Conservation (phyloP, 2,113 vertebrate species). For the Xiphophorus hellerii region DNA sequence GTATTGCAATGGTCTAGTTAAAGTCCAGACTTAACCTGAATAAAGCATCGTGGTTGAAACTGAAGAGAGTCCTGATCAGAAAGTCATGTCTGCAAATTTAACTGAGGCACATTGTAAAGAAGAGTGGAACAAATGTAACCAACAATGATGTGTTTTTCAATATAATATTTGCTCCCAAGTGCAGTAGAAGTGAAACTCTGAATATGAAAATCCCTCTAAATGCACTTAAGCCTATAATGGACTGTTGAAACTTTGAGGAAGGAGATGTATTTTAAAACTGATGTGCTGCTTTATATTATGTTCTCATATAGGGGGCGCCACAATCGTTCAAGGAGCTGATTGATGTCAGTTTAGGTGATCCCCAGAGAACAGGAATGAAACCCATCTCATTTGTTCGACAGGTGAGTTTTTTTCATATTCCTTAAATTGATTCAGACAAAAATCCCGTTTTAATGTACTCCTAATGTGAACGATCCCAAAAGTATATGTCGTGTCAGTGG, state of each 20-base stretch:
- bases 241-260: neutral
- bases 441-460: neutral
- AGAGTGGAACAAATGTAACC: no score
- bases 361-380: slow-evolving; percentile 53
- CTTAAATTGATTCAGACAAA: neutral
- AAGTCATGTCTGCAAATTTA: no score
- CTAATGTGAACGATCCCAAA: neutral
- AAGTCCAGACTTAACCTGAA: no score
- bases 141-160: no score
- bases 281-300: neutral
- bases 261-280: neutral
- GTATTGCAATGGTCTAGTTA: no score
- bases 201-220: neutral
- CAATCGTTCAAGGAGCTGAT: slow-evolving; percentile 50
- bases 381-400: slow-evolving; percentile 68
- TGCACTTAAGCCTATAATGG: neutral
- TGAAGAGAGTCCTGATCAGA: no score
- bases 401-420: slow-evolving; percentile 41
- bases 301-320: slow-evolving; percentile 33
- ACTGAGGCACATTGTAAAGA: no score
- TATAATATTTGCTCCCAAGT: no score
- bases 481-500: neutral
- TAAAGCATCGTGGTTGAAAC: no score
- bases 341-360: slow-evolving; percentile 52
- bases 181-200: neutral